Percentiles rank a stretch among this genome's conserved stretches.
phyloP scores from a whole-genome alignment of 2,113 vertebrate species.

The Peromyscus leucopus region DNA sequence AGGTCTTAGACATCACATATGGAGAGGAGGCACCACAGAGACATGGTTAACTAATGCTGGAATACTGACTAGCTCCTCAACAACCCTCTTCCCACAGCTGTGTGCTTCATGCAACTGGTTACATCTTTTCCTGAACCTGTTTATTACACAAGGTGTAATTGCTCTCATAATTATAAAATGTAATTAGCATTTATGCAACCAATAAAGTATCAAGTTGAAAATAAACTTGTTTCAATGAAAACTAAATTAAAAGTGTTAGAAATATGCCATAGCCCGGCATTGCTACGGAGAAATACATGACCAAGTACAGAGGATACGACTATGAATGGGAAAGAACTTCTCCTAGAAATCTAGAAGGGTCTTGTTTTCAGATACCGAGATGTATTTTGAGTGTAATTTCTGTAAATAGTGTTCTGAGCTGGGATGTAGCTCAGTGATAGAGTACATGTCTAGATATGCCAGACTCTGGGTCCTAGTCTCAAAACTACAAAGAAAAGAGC shows the following conservation, averaged over 20 bases:
- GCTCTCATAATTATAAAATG: constrained; percentile 44
- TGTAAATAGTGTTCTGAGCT: background rate
- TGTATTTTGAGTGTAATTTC: background rate
- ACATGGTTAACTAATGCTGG: background rate
- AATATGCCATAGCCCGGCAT: background rate
- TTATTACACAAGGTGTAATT: background rate
- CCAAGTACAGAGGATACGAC: no score
- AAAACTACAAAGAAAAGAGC: background rate
- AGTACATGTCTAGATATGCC: background rate
- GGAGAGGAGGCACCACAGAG: background rate
- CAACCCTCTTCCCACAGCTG: background rate
- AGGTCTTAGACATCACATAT: no score
- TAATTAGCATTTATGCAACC: constrained; percentile 51
- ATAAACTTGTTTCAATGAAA: constrained; percentile 32
- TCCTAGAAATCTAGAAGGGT: background rate
- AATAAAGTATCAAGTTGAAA: constrained; percentile 27
- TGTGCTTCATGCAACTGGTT: background rate
- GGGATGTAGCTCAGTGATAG: background rate
- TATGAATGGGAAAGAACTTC: background rate
- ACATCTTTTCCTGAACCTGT: background rate
- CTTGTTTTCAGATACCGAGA: background rate
- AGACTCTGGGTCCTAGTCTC: background rate
- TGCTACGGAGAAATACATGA: background rate
- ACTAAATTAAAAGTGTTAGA: background rate
- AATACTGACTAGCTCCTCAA: background rate